Conservation (phyloP, 1,140 invertebrate genomes). For the Batillaria attramentaria region DNA sequence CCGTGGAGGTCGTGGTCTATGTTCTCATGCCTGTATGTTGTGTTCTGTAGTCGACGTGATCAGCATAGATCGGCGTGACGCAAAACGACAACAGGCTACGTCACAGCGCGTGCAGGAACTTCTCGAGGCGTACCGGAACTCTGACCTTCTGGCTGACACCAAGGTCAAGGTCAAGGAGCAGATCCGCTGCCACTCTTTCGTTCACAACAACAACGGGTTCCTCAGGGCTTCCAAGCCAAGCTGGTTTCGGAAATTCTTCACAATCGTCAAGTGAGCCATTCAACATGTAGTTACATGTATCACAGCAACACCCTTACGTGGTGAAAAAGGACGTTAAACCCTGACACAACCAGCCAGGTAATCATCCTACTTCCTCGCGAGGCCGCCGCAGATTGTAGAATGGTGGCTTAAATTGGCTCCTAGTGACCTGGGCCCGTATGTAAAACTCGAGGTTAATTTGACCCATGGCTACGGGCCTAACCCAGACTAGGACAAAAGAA, state of each 20-base stretch:
- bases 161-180: background rate
- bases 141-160: constrained; percentile 30
- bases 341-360: background rate
- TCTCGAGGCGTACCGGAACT: constrained; percentile 39
- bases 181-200: background rate
- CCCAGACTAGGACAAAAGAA: too few species aligned
- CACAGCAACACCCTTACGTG: background rate
- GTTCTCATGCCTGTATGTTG: background rate
- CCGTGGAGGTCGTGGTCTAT: too few species aligned
- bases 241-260: constrained; percentile 35
- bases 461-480: too few species aligned
- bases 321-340: background rate
- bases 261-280: constrained; percentile 34
- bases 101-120: constrained; percentile 37
- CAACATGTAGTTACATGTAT: background rate
- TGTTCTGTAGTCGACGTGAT: constrained; percentile 51
- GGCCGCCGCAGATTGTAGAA: background rate
- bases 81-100: constrained; percentile 26
- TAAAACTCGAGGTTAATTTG: too few species aligned
- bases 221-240: constrained; percentile 20
- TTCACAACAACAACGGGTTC: background rate
- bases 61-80: constrained; percentile 51
- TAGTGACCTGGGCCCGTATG: too few species aligned
- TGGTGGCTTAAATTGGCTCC: background rate
- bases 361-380: background rate